A percentile compares a stretch with the other conserved stretches of the same genome.
Conservation (phyloP, 2,113 vertebrate species). For the Eolophus roseicapilla region DNA sequence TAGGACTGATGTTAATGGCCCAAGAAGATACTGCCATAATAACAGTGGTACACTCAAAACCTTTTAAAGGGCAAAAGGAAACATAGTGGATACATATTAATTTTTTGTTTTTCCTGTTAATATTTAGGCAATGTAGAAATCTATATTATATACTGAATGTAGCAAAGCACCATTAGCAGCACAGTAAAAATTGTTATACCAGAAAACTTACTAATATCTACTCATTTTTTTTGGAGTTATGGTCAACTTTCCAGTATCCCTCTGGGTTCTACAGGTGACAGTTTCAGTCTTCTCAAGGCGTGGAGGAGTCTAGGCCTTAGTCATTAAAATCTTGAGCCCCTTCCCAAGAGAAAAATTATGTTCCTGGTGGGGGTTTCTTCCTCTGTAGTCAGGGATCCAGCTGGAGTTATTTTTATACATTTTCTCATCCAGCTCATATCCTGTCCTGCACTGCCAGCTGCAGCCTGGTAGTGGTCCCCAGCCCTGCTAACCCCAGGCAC, state of each 20-base stretch:
- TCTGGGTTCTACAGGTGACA: neutral
- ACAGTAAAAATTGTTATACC: neutral
- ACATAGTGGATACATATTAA: neutral
- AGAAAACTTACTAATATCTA: neutral
- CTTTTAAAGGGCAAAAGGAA: neutral
- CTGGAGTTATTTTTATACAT: neutral
- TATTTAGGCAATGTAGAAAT: neutral
- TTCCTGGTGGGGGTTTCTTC: neutral
- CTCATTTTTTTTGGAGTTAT: neutral
- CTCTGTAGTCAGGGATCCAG: neutral
- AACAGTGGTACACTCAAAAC: neutral
- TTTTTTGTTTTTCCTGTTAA: neutral
- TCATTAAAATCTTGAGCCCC: neutral
- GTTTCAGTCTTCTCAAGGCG: neutral
- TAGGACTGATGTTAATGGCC: neutral
- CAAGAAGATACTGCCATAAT: neutral
- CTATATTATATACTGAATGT: neutral
- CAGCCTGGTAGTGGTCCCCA: neutral
- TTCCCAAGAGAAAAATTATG: neutral
- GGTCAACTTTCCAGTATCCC: neutral
- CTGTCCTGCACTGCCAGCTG: neutral
- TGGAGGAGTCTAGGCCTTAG: neutral
- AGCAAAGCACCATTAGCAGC: neutral
- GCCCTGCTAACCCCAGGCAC: rapidly evolving
- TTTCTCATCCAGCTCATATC: neutral